phyloP scores from a whole-genome alignment of 2,888 invertebrate species.

The Xestobium rufovillosum region DNA sequence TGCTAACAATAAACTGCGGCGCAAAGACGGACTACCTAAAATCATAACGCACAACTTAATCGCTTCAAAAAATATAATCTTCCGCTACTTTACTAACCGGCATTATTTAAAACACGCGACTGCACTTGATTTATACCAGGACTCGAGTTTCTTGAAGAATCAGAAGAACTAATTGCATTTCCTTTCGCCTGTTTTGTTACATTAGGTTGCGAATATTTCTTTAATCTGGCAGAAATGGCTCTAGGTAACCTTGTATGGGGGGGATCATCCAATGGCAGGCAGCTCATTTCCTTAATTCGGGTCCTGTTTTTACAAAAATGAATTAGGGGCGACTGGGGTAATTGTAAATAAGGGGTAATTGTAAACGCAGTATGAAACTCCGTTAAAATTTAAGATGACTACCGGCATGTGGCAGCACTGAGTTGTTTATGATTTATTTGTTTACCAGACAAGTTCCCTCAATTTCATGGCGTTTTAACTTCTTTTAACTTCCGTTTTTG shows the following conservation, averaged over 20 bases:
- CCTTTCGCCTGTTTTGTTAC: not conserved
- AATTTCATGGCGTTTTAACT: too few relatives aligned
- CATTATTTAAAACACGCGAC: constrained; percentile 18
- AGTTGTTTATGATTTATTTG: too few relatives aligned
- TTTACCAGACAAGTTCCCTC: too few relatives aligned
- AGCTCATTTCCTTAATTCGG: constrained; percentile 57
- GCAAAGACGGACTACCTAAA: constrained; percentile 43
- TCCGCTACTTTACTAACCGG: too few relatives aligned
- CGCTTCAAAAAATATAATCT: too few relatives aligned
- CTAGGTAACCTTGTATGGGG: constrained; percentile 35
- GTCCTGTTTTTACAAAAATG: too few relatives aligned
- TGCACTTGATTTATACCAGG: constrained; percentile 45
- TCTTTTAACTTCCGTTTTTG: too few relatives aligned
- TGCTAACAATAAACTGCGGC: constrained; percentile 47
- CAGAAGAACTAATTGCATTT: constrained; percentile 37
- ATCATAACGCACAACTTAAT: not conserved
- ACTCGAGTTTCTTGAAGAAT: constrained; percentile 63
- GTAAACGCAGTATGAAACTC: too few relatives aligned
- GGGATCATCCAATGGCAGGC: constrained; percentile 43
- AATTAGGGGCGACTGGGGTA: too few relatives aligned
- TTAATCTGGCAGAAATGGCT: constrained; percentile 27
- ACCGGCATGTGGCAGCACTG: too few relatives aligned
- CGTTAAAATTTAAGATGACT: too few relatives aligned
- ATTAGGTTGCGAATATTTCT: constrained; percentile 39
- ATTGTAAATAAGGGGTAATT: too few relatives aligned